These are phyloP conservation scores for Drosophila cognata DNA, from an alignment of 2,888 invertebrate species.

Conservation along the genomic window DNA sequence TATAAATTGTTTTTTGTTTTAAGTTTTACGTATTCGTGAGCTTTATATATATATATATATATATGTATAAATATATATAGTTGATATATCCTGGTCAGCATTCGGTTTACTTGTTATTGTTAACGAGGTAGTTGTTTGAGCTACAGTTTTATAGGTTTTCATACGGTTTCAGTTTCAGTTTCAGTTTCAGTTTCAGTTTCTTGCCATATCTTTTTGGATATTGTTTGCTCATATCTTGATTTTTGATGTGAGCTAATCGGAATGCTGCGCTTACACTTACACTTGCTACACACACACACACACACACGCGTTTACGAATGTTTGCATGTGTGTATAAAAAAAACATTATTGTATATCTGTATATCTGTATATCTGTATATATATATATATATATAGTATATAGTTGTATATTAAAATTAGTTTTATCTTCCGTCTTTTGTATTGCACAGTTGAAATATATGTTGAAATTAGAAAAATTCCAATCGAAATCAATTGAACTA, in stretches of 20 bases:
- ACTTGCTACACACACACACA: constrained; percentile 31
- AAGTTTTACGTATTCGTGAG: constrained; percentile 67
- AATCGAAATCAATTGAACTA: constrained; percentile 68
- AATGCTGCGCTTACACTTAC: constrained; percentile 39
- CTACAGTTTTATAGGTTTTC: constrained; percentile 33
- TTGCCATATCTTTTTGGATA: not conserved
- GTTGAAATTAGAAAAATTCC: constrained; percentile 34
- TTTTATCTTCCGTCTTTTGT: constrained; percentile 35
- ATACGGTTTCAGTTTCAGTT: constrained; percentile 5
- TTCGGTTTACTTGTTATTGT: constrained; percentile 51
- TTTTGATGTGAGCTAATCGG: constrained; percentile 50
- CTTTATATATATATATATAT: constrained; percentile 18
- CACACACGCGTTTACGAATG: constrained; percentile 12
- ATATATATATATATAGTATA: constrained; percentile 20
- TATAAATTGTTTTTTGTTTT: constrained; percentile 56
- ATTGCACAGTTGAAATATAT: constrained; percentile 64
- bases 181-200: constrained; percentile 11
- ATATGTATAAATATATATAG: constrained; percentile 25
- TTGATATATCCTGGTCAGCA: constrained; percentile 27
- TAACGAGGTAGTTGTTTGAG: constrained; percentile 76
- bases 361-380: constrained; percentile 10
- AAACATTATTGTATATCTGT: constrained; percentile 30
- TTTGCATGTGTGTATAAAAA: constrained; percentile 29
- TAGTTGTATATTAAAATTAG: constrained; percentile 28
- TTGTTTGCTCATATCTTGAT: constrained; percentile 1